These are phyloP conservation scores for Gouania willdenowi DNA, from an alignment of 2,797 vertebrate genomes.

Conservation along the genomic window DNA sequence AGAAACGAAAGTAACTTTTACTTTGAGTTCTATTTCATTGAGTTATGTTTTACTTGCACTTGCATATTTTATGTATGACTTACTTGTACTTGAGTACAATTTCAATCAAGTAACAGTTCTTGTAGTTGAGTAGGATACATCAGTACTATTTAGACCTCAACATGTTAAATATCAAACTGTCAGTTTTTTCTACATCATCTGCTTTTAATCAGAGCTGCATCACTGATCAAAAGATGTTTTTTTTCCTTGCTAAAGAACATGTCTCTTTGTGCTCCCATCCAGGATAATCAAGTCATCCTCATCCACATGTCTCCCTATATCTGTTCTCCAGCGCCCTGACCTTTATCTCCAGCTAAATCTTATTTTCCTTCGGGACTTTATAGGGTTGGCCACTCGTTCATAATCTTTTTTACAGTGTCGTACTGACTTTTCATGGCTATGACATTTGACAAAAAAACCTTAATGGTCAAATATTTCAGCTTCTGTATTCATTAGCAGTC, in stretches of 20 bases:
- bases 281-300: slow-evolving; percentile 69
- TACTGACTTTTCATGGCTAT: slow-evolving; percentile 65
- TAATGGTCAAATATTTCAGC: slow-evolving; percentile 59
- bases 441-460: slow-evolving; percentile 65
- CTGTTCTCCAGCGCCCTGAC: slow-evolving; percentile 59
- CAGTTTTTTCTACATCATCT: no score
- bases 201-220: no score
- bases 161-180: no score
- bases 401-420: slow-evolving; percentile 66
- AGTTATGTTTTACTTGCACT: no score
- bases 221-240: background rate
- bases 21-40: no score
- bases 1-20: no score
- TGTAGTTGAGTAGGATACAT: no score
- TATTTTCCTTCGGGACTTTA: slow-evolving; percentile 69
- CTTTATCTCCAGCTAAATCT: slow-evolving; percentile 70
- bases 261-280: slow-evolving; percentile 62
- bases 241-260: slow-evolving; percentile 51
- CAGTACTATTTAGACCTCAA: no score
- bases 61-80: no score
- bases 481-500: slow-evolving; percentile 40
- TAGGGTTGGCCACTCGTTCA: slow-evolving; percentile 60
- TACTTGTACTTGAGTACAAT: no score
- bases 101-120: no score
- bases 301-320: slow-evolving; percentile 57